Conservation (phyloP, 2,797 vertebrate genomes). For the Rhinella marina region DNA sequence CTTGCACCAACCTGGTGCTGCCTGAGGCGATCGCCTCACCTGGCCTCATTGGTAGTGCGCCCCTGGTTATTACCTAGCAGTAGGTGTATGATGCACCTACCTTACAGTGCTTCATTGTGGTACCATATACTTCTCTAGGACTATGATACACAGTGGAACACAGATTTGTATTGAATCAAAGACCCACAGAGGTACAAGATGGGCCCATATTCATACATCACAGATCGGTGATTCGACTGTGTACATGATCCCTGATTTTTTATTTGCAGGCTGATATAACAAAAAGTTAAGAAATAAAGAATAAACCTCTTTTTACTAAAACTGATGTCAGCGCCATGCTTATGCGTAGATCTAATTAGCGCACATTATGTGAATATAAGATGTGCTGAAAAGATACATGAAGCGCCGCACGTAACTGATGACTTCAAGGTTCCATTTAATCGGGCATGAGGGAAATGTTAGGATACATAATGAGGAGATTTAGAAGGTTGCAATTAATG, state of each 20-base stretch:
- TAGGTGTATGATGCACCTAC: too few relatives aligned
- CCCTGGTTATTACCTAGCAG: too few relatives aligned
- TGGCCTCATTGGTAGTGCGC: too few relatives aligned
- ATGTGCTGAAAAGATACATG: not conserved
- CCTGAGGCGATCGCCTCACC: too few relatives aligned
- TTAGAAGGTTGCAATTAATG: constrained; percentile 28
- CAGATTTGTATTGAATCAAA: too few relatives aligned
- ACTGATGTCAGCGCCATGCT: not conserved
- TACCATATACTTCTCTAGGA: too few relatives aligned
- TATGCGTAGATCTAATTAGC: not conserved
- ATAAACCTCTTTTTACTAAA: not conserved
- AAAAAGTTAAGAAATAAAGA: not conserved
- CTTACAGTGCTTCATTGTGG: too few relatives aligned
- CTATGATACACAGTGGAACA: too few relatives aligned
- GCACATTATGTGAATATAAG: not conserved
- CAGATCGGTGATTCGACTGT: not conserved
- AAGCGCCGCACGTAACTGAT: constrained; percentile 8
- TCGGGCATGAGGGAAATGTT: constrained; percentile 29
- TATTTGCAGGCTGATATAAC: not conserved
- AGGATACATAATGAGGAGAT: constrained; percentile 20
- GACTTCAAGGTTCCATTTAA: constrained; percentile 17
- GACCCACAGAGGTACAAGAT: not conserved
- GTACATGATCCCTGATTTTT: not conserved
- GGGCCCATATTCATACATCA: too few relatives aligned
- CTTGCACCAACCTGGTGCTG: too few relatives aligned